phyloP scores from a whole-genome alignment of 2,797 vertebrate species.

The Acanthopagrus latus region DNA sequence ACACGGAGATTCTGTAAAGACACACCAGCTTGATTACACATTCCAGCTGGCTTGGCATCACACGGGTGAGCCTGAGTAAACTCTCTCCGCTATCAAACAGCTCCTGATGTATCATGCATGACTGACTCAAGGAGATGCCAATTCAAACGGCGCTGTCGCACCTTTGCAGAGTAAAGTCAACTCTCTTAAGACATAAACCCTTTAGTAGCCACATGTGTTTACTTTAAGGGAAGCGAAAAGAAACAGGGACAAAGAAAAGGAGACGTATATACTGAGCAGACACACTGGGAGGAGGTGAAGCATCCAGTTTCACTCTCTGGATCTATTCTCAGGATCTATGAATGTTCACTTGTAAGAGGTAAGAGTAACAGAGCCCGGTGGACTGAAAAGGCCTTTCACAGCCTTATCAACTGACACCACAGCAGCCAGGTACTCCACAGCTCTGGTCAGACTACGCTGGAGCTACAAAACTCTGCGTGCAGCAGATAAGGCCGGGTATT shows the following conservation, averaged over 20 bases:
- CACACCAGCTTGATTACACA: constrained; percentile 59
- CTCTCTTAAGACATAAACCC: constrained; percentile 30
- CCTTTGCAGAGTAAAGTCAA: constrained; percentile 46
- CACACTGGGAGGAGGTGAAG: constrained; percentile 45
- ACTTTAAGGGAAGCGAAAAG: constrained; percentile 56
- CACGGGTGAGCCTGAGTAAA: constrained; percentile 42
- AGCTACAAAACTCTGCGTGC: constrained; percentile 29
- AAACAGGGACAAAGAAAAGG: constrained; percentile 2
- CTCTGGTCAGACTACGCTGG: background rate
- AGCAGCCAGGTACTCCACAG: background rate
- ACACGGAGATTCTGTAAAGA: constrained; percentile 92
- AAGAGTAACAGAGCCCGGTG: constrained; percentile 62
- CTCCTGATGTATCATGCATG: background rate
- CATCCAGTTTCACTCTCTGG: constrained; percentile 56
- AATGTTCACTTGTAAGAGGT: constrained; percentile 67
- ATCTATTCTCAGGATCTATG: constrained; percentile 55
- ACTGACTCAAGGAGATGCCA: constrained; percentile 22
- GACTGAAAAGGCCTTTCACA: constrained; percentile 72
- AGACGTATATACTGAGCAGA: background rate
- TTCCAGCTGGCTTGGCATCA: constrained; percentile 6
- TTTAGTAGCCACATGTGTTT: constrained; percentile 49
- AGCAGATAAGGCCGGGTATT: constrained; percentile 54
- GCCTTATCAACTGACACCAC: constrained; percentile 61
- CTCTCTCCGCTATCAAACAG: background rate
- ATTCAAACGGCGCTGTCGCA: constrained; percentile 45